These are phyloP conservation scores for Homalodisca vitripennis DNA, from an alignment of 1,140 invertebrate species.

Conservation along the genomic window DNA sequence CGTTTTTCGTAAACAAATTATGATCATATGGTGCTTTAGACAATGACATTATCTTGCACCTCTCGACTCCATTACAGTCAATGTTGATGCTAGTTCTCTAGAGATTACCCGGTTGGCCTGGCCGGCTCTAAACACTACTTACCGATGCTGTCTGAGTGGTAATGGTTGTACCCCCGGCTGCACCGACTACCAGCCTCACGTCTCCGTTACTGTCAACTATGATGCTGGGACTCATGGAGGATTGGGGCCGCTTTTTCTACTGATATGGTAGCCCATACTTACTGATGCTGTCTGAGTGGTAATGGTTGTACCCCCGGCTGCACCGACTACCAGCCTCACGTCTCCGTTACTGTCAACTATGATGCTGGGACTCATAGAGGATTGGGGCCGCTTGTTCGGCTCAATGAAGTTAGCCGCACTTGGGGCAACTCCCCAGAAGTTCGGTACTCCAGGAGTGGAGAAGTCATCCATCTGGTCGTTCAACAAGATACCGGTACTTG, in stretches of 20 bases:
- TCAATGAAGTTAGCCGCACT: constrained; percentile 78
- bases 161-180: constrained; percentile 87
- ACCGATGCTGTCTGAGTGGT: constrained; percentile 76
- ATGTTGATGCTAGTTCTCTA: too few species aligned
- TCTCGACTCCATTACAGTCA: too few species aligned
- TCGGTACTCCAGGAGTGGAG: constrained; percentile 74
- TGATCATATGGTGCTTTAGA: too few species aligned
- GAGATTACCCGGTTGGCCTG: too few species aligned
- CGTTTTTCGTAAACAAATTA: too few species aligned
- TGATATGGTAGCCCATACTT: too few species aligned
- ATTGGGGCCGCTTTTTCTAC: too few species aligned
- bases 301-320: constrained; percentile 87
- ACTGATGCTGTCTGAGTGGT: constrained; percentile 76
- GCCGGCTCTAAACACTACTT: too few species aligned
- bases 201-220: constrained; percentile 64
- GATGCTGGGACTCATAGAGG: constrained; percentile 87
- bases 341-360: constrained; percentile 64
- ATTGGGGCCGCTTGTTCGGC: constrained; percentile 80
- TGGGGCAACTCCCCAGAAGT: constrained; percentile 73
- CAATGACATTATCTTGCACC: too few species aligned
- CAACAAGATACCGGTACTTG: constrained; percentile 81
- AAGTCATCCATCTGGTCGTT: constrained; percentile 98
- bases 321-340: constrained; percentile 73
- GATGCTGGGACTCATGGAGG: constrained; percentile 86
- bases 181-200: constrained; percentile 72